Evolutionary conservation across 2,888 invertebrate species (phyloP).

Genomic region (Sthenelais limicola): DNA sequence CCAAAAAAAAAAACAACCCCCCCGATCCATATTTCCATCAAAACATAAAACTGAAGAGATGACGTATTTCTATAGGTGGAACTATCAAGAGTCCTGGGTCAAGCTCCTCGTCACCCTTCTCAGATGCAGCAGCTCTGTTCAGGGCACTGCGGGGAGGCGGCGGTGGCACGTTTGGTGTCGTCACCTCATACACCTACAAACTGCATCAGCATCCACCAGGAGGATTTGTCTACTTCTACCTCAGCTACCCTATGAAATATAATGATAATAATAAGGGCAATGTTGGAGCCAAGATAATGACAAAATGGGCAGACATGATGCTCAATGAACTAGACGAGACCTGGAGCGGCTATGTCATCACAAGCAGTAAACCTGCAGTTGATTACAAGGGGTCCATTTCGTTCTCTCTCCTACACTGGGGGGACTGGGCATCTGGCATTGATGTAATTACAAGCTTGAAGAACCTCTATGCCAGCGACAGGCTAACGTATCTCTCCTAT

Average conservation of each 20-base stretch:
- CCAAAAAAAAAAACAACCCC: too few species aligned
- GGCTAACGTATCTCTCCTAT: neutral
- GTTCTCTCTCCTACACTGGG: slow-evolving; percentile 15
- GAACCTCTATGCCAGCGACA: neutral
- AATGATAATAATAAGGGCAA: neutral
- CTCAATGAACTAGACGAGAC: slow-evolving; percentile 35
- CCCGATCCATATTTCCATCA: too few species aligned
- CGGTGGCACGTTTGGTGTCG: slow-evolving; percentile 49
- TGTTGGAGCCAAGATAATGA: slow-evolving; percentile 41
- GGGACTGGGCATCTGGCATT: neutral
- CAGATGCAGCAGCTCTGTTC: slow-evolving; percentile 47
- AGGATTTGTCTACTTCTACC: slow-evolving; percentile 25
- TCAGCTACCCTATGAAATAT: slow-evolving; percentile 24
- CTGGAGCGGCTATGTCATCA: slow-evolving; percentile 49
- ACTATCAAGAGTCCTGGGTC: too few species aligned
- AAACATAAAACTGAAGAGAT: too few species aligned
- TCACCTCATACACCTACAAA: slow-evolving; percentile 47
- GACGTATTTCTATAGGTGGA: too few species aligned
- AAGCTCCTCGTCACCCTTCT: neutral
- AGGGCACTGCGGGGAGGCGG: slow-evolving; percentile 54
- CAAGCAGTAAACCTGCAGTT: neutral
- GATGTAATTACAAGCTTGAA: neutral
- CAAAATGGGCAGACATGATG: slow-evolving; percentile 37
- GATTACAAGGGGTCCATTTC: neutral
- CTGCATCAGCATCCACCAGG: slow-evolving; percentile 47